Conservation (phyloP, 2,797 vertebrate genomes). For the Scolopax rusticola region DNA sequence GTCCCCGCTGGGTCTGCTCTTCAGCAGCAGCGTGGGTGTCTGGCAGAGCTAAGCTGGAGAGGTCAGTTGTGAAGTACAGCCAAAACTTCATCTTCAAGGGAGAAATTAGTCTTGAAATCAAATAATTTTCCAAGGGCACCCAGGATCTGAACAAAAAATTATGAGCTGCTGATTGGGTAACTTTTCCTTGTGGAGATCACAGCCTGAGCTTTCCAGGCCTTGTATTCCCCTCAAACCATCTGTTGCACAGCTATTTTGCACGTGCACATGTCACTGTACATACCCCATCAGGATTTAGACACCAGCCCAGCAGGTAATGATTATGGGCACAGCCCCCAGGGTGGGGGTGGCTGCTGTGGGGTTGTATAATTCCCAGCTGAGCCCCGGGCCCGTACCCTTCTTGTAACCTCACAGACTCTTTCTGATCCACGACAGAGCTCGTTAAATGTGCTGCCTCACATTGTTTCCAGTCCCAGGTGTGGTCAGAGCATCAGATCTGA, state of each 20-base stretch:
- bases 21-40: not conserved
- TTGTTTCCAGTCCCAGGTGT: conserved; percentile 25
- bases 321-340: not conserved
- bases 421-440: not conserved
- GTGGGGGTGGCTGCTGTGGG: not conserved
- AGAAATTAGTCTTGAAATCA: not conserved
- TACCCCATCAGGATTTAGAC: not conserved
- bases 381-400: not conserved
- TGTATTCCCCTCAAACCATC: not conserved
- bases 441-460: not conserved
- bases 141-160: not conserved
- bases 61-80: no score
- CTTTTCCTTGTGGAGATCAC: not conserved
- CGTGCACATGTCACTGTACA: not conserved
- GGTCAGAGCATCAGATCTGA: conserved; percentile 36
- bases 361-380: conserved; percentile 8
- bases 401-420: not conserved
- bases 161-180: not conserved
- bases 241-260: not conserved
- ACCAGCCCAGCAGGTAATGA: not conserved
- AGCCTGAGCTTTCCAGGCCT: not conserved
- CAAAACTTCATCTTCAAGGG: not conserved
- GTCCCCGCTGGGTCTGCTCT: not conserved
- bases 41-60: not conserved
- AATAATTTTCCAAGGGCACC: not conserved